A percentile compares a stretch with the other conserved stretches of the same genome.
Evolutionary conservation across 2,797 vertebrate species (phyloP).

Genomic region (Diplodus puntazzo): DNA sequence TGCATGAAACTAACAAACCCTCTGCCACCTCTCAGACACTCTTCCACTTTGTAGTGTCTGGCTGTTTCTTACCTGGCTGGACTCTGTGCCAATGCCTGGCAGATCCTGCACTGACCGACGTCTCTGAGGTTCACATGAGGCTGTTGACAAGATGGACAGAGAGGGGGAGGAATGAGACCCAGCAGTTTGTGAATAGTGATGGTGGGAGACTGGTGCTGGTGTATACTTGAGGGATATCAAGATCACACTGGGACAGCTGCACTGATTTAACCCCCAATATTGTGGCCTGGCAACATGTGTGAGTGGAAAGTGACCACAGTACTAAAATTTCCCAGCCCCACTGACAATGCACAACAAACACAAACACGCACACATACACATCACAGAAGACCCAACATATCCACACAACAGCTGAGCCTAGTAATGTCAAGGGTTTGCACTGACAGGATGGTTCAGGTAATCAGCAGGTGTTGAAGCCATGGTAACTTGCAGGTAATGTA

Average conservation of each 20-base stretch:
- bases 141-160: slow-evolving; percentile 69
- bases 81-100: slow-evolving; percentile 90
- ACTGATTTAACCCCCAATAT: slow-evolving; percentile 85
- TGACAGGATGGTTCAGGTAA: slow-evolving; percentile 68
- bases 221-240: slow-evolving; percentile 41
- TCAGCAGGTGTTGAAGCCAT: slow-evolving; percentile 6
- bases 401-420: slow-evolving; percentile 64
- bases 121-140: slow-evolving; percentile 93
- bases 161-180: slow-evolving; percentile 74
- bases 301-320: slow-evolving; percentile 76
- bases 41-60: background rate
- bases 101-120: slow-evolving; percentile 98
- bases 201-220: slow-evolving; percentile 28
- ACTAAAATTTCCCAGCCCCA: background rate
- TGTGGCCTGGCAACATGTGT: slow-evolving; percentile 77
- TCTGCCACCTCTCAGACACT: background rate
- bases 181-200: slow-evolving; percentile 23
- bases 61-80: slow-evolving; percentile 90
- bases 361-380: slow-evolving; percentile 1
- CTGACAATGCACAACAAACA: slow-evolving; percentile 38
- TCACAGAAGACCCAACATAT: slow-evolving; percentile 64
- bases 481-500: background rate
- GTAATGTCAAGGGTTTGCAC: slow-evolving; percentile 67
- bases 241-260: slow-evolving; percentile 81
- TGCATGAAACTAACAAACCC: background rate